Base-by-base conservation (phyloP, 2,113 vertebrate genomes). In the Ivindomyrus marchei region DNA sequence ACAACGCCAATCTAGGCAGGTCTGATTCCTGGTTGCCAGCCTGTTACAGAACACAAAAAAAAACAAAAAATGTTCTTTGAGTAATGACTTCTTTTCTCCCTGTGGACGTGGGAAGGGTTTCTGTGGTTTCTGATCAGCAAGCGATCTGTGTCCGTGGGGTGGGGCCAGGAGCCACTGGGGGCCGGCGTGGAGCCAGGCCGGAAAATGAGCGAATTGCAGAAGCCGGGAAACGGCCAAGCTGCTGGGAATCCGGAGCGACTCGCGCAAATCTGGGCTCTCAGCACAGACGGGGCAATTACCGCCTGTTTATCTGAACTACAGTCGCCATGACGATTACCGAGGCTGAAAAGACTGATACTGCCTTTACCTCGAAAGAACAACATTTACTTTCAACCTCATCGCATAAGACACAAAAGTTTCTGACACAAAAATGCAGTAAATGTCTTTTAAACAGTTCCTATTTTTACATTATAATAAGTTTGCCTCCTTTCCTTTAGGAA, bases 341-440 rank as follows among this genome's bases (percentile, higher is more conserved):
- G 31, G 17, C 74, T 42, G 74, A 42, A 77, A 80, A 39, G 4
- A 80, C 36, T 36, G 42, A 80, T 19, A 39, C 74, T 42, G 74
- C 17, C 31, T 80, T 80, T 42, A 19, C 74, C 74, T 42, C 36
- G 1, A 8, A 5, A 42, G 27, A 47, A 74, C 47, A 86, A 49
- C 62, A 91, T 87, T 91, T 91, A 86, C 52, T 90, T 85, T 62
- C 53, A 86, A 86, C 53, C 56, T 58, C 70, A 46, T 39, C 2
- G 31, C 15, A 77, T 7, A 36, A 77, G 36, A 88, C 86, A 83
- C 70, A 91, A 89, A 83, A 89, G 85, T 77, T 77, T 80, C 85
- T 87, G 19, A 31, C 83, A 39, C 49, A 85, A 19, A 31, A 39
- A 53, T 85, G 62, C 85, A 66, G n/a, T 21, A 88, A 80, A 49